phyloP scores from a whole-genome alignment of 2,113 vertebrate species.

The Catharus minimus region DNA sequence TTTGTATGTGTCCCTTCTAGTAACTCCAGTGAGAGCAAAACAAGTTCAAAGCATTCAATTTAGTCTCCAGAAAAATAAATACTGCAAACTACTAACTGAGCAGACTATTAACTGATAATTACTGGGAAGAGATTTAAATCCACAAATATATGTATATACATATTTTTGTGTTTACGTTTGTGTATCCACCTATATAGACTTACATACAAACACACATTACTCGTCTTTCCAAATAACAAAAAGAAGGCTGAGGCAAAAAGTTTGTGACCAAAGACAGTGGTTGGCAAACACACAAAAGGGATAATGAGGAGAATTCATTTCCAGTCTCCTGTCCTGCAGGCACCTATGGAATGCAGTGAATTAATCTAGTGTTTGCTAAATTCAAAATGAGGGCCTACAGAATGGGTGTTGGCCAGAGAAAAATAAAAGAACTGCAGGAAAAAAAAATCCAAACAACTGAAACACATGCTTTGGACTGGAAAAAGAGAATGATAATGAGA shows the following conservation, averaged over 20 bases:
- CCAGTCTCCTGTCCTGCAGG: neutral
- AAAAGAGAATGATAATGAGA: neutral
- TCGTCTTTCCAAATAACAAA: neutral
- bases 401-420: neutral
- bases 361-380: neutral
- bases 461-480: neutral
- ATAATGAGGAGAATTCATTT: neutral
- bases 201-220: neutral
- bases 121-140: neutral
- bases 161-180: neutral
- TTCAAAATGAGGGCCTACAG: constrained; percentile 1
- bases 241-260: neutral
- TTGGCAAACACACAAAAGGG: neutral
- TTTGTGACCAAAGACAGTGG: neutral
- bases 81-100: neutral
- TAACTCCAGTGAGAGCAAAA: constrained; percentile 34
- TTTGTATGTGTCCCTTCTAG: neutral
- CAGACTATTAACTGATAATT: neutral
- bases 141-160: neutral
- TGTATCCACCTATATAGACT: neutral
- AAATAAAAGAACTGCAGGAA: neutral
- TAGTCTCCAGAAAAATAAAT: constrained; percentile 18
- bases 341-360: neutral
- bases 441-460: neutral
- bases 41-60: constrained; percentile 34